Evolutionary conservation across 2,888 invertebrate species (phyloP).

Genomic region (Agrochola macilenta): DNA sequence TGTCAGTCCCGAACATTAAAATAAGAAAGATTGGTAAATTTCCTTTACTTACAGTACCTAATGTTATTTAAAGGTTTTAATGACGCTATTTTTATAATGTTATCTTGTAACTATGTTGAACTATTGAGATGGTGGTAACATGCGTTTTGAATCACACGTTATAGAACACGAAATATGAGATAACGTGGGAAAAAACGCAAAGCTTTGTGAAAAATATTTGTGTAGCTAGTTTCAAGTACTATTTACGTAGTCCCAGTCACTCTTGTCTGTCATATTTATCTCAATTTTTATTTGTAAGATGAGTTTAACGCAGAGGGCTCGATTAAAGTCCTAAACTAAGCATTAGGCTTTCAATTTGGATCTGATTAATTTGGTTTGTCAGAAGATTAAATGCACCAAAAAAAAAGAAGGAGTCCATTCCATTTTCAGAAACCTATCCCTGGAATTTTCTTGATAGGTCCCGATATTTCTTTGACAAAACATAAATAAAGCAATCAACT

Average conservation of each 20-base stretch:
- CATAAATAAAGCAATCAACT: slow-evolving; percentile 51
- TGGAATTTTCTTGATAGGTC: background rate
- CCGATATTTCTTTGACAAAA: background rate
- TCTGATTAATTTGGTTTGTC: background rate
- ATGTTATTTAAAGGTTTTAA: slow-evolving; percentile 3
- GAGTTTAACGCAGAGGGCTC: background rate
- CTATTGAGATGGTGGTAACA: slow-evolving; percentile 12
- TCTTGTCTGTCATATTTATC: background rate
- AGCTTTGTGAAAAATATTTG: slow-evolving; percentile 29
- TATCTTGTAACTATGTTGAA: slow-evolving; percentile 45
- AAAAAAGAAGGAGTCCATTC: background rate
- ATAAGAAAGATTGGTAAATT: slow-evolving; percentile 34
- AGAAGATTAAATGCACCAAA: background rate
- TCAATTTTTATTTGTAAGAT: background rate
- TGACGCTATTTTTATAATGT: slow-evolving; percentile 17
- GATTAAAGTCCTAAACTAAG: background rate
- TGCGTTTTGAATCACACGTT: slow-evolving; percentile 12
- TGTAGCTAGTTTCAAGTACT: background rate
- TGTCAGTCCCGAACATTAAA: background rate
- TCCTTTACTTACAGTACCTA: slow-evolving; percentile 14
- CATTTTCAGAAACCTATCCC: background rate
- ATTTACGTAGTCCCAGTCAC: slow-evolving; percentile 7
- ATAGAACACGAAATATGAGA: slow-evolving; percentile 7
- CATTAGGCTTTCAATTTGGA: background rate
- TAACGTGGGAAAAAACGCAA: slow-evolving; percentile 42